Percentiles rank a stretch among this genome's conserved stretches.
These are phyloP conservation scores for Eupsilia transversa DNA, from an alignment of 2,888 invertebrate genomes.

Conservation along the genomic window DNA sequence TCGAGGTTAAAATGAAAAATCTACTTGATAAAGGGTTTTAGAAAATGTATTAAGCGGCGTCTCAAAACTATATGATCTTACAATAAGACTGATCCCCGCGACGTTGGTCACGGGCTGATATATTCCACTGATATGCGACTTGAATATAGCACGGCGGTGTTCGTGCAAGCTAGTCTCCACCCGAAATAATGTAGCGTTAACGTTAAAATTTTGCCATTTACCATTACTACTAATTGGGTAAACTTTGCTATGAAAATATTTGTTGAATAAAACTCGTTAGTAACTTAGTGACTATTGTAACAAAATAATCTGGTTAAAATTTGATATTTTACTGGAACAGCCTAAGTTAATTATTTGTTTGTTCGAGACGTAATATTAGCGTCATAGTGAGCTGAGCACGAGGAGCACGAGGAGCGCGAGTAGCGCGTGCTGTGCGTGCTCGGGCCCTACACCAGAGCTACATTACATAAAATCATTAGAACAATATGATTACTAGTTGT, in stretches of 20 bases:
- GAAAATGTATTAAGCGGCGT: constrained; percentile 73
- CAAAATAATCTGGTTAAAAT: constrained; percentile 85
- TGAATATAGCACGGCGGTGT: constrained; percentile 67
- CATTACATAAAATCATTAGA: constrained; percentile 51
- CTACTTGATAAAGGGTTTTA: constrained; percentile 71
- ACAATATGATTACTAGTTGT: constrained; percentile 68
- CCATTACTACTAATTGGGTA: constrained; percentile 71
- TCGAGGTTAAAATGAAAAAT: constrained; percentile 71
- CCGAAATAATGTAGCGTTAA: constrained; percentile 48
- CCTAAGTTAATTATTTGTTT: constrained; percentile 61
- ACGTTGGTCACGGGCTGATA: constrained; percentile 64
- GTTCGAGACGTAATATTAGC: constrained; percentile 45
- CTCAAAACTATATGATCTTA: constrained; percentile 75
- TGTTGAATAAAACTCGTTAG: constrained; percentile 73
- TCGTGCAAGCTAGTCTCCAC: constrained; percentile 54
- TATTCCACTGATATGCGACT: constrained; percentile 78
- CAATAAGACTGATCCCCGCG: constrained; percentile 61
- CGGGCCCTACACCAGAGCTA: constrained; percentile 26
- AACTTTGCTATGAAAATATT: constrained; percentile 85
- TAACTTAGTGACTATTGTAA: constrained; percentile 65
- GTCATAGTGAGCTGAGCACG: constrained; percentile 3
- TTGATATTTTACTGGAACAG: constrained; percentile 73
- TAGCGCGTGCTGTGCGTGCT: background rate
- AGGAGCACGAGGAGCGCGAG: background rate
- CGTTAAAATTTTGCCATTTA: constrained; percentile 57